A percentile compares a stretch with the other conserved stretches of the same genome.
These are phyloP conservation scores for Phenganax stokvisi DNA, from an alignment of 92 coral and sea anemone species.

Conservation along the genomic window DNA sequence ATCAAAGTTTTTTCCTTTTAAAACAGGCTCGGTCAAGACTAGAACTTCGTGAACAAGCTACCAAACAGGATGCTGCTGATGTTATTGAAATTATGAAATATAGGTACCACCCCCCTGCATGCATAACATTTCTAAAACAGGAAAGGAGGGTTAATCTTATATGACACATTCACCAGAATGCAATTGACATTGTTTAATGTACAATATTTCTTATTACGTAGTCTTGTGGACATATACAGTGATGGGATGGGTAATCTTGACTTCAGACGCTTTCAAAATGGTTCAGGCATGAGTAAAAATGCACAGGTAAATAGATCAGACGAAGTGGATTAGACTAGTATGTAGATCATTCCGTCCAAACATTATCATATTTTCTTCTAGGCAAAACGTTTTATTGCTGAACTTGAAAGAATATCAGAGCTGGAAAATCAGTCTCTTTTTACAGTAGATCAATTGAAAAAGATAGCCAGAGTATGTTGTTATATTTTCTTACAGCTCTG, in stretches of 20 bases:
- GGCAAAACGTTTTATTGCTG: constrained; percentile 97
- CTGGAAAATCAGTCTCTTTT: constrained; percentile 90
- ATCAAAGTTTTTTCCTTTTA: background rate
- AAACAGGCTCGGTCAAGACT: constrained; percentile 85
- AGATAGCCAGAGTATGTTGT: constrained; percentile 64
- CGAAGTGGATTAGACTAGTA: background rate
- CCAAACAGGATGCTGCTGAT: constrained; percentile 77
- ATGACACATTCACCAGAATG: no score
- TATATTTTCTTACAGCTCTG: background rate
- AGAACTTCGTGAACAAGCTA: constrained; percentile 89
- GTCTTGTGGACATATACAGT: constrained; percentile 81
- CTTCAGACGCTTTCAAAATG: constrained; percentile 88
- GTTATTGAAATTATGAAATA: constrained; percentile 90
- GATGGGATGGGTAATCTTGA: constrained; percentile 80
- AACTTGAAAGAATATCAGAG: constrained; percentile 76
- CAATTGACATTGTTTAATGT: background rate
- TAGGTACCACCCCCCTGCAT: constrained; percentile 29
- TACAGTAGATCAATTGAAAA: constrained; percentile 79
- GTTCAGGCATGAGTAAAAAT: constrained; percentile 93
- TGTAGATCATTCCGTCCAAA: background rate
- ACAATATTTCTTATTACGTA: background rate
- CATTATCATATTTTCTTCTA: constrained; percentile 33
- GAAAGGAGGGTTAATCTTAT: background rate
- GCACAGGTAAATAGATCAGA: constrained; percentile 63
- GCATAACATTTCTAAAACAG: background rate